Evolutionary conservation across 2,888 invertebrate genomes (phyloP), one percentile per base, ranked within the genome.

Genomic region (Embidobia sp.): DNA sequence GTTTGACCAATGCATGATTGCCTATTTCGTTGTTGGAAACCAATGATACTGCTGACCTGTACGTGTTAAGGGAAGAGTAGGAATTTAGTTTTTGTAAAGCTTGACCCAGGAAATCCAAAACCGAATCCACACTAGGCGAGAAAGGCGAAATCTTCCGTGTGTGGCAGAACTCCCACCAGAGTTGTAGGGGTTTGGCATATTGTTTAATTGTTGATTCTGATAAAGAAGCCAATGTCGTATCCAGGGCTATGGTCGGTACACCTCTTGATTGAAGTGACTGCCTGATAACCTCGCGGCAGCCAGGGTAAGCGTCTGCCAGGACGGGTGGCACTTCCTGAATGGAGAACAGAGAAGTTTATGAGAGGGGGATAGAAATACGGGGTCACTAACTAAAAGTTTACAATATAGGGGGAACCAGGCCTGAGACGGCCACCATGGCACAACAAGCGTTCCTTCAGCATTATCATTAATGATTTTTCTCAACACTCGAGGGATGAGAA

Each of bases 401-500:
- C 22, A 16, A 46, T 83, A 85, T 3, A 85, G 7, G 1, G 86
- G 85, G 48, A 73, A 86, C 85, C 84, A 87, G 1, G 84, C 76
- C 53, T 85, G 84, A 2, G 80, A 63, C 8, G 80, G 82, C 85
- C 81, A 86, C 7, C 37, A 49, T 6, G 82, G 85, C 1, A 84
- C 82, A 3, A 86, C 81, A 11, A 86, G 49, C 16, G 82, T 80
- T 1, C 84, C 85, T 26, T 73, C 66, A 3, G 85, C 83, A 48
- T 78, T 75, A 26, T 87, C 84, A 3, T 53, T 22, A 10, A 81
- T 77, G 22, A 86, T 83, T 75, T 85, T 86, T 40, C 80, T 48
- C 11, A 87, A 26, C 0, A 74, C 67, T 66, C 70, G 78, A n/a
- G 79, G 49, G 37, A 86, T 74, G 4, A 84, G n/a, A 0, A 80